Conservation (phyloP, 1,140 invertebrate species). For the Venturia canescens region DNA sequence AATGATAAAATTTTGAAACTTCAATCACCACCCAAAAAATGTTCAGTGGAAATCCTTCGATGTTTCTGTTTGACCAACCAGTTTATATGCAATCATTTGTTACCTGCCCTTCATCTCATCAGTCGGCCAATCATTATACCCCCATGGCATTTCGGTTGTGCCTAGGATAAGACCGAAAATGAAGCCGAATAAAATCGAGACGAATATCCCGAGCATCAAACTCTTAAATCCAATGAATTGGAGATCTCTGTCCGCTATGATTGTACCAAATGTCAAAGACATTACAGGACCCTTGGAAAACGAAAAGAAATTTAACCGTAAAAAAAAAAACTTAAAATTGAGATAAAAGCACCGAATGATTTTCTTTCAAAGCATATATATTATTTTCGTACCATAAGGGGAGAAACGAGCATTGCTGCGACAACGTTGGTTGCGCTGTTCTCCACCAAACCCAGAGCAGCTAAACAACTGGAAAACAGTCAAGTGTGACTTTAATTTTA, state of each 20-base stretch:
- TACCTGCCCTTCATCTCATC: slow-evolving; percentile 88
- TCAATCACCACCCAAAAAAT: too few relatives aligned
- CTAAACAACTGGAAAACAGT: slow-evolving; percentile 73
- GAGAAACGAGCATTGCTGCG: slow-evolving; percentile 92
- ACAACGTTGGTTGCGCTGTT: slow-evolving; percentile 89
- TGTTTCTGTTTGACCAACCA: too few relatives aligned
- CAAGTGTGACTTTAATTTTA: background rate
- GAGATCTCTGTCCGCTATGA: slow-evolving; percentile 84
- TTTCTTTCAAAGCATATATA: background rate
- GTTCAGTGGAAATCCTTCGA: too few relatives aligned
- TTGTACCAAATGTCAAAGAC: slow-evolving; percentile 89
- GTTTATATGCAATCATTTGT: background rate
- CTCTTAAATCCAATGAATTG: slow-evolving; percentile 83
- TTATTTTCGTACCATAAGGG: slow-evolving; percentile 83
- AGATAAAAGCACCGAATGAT: background rate
- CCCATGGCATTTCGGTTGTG: slow-evolving; percentile 86
- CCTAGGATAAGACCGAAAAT: slow-evolving; percentile 87
- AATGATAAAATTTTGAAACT: too few relatives aligned
- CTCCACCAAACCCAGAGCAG: slow-evolving; percentile 86
- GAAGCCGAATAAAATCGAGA: slow-evolving; percentile 87
- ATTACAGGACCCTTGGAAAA: slow-evolving; percentile 86
- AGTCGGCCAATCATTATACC: slow-evolving; percentile 87
- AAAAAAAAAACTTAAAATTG: slow-evolving; percentile 35
- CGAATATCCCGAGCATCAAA: slow-evolving; percentile 82
- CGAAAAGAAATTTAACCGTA: background rate